phyloP scores from a whole-genome alignment of 2,888 invertebrate species.

The Galeruca laticollis region DNA sequence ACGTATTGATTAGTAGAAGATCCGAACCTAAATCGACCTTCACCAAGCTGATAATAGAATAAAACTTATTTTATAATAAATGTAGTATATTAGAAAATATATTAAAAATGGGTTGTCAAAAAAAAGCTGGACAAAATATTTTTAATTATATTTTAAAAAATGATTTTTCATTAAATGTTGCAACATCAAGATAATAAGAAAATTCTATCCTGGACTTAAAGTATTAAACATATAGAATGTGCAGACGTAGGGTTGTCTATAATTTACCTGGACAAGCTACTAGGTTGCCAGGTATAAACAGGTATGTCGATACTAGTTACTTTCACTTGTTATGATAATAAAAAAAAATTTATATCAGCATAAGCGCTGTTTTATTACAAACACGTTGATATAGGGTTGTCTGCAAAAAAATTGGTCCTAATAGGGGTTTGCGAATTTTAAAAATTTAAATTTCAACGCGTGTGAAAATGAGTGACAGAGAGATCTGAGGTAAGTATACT shows the following conservation, averaged over 20 bases:
- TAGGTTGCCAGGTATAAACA: neutral
- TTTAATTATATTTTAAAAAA: neutral
- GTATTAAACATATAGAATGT: neutral
- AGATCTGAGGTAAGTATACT: neutral
- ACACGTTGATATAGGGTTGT: neutral
- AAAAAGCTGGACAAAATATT: constrained; percentile 1
- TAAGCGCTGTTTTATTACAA: neutral
- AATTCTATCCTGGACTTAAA: neutral
- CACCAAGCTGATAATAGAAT: constrained; percentile 5
- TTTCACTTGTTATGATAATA: neutral
- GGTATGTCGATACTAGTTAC: neutral
- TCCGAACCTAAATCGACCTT: neutral
- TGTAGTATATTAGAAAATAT: constrained; percentile 6
- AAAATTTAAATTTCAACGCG: neutral
- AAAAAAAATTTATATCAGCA: neutral
- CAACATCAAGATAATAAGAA: neutral
- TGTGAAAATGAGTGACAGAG: neutral
- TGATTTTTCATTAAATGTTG: too few relatives aligned
- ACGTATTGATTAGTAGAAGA: too few relatives aligned
- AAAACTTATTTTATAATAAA: constrained; percentile 1
- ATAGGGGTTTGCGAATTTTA: constrained; percentile 1
- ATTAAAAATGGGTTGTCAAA: neutral
- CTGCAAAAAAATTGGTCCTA: neutral
- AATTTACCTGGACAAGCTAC: neutral
- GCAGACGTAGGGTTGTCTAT: neutral